phyloP scores from a whole-genome alignment of 2,113 vertebrate genomes.

The Ceyx margarethae region DNA sequence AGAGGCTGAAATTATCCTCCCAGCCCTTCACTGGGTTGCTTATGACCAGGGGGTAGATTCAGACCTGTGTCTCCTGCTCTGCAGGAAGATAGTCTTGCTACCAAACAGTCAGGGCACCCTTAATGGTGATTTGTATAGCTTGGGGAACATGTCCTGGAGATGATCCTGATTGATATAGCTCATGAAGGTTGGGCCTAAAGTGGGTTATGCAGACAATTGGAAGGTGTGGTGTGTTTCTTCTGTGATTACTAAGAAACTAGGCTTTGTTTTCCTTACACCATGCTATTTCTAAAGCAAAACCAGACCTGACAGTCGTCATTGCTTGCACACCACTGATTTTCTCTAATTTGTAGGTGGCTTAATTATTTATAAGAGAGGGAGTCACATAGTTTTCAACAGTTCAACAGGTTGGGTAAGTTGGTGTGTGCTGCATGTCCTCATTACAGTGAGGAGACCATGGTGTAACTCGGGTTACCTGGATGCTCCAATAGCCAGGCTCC shows the following conservation, averaged over 20 bases:
- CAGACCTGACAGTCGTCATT: constrained; percentile 46
- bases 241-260: constrained; percentile 68
- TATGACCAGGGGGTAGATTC: constrained; percentile 60
- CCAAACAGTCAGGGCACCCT: constrained; percentile 31
- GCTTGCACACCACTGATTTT: constrained; percentile 45
- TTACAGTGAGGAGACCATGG: constrained; percentile 41
- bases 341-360: constrained; percentile 63
- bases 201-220: constrained; percentile 59
- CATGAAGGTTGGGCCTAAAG: constrained; percentile 54
- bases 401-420: constrained; percentile 40
- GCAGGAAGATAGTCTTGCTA: constrained; percentile 54
- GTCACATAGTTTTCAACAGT: constrained; percentile 41
- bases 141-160: constrained; percentile 71
- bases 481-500: constrained; percentile 6
- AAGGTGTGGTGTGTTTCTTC: constrained; percentile 65
- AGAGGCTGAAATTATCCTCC: constrained; percentile 58
- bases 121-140: constrained; percentile 68
- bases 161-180: constrained; percentile 56
- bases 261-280: constrained; percentile 68
- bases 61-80: constrained; percentile 66
- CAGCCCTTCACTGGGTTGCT: constrained; percentile 7
- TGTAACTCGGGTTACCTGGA: not conserved
- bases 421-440: not conserved
- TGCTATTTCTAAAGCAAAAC: constrained; percentile 67
- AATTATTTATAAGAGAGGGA: constrained; percentile 67